phyloP scores from a whole-genome alignment of 2,888 invertebrate genomes.

The Drosophila paranaensis region DNA sequence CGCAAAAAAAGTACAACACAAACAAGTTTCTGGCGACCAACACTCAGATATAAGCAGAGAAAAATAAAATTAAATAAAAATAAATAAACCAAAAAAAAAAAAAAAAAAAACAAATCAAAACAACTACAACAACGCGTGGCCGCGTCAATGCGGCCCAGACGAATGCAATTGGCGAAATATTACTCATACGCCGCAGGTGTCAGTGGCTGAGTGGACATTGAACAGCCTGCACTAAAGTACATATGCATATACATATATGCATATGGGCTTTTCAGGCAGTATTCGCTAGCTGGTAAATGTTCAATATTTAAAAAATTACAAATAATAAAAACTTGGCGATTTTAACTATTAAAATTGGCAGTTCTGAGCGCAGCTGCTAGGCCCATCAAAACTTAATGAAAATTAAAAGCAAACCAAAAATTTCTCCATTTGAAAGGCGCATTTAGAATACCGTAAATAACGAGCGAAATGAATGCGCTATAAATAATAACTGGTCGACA shows the following conservation, averaged over 20 bases:
- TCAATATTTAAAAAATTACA: no score
- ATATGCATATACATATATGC: no score
- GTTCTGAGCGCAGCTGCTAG: no score
- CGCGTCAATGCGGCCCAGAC: constrained; percentile 34
- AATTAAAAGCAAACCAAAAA: no score
- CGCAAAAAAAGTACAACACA: neutral
- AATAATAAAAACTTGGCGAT: no score
- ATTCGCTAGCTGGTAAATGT: neutral
- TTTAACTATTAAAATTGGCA: no score
- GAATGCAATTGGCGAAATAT: constrained; percentile 28
- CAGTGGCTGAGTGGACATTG: constrained; percentile 10
- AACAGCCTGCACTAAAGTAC: neutral
- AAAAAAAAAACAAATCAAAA: neutral
- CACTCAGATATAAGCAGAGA: neutral
- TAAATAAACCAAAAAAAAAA: neutral
- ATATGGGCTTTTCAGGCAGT: no score
- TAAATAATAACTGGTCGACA: constrained; percentile 20
- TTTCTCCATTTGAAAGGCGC: neutral
- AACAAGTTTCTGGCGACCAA: constrained; percentile 40
- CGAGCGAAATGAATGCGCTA: neutral
- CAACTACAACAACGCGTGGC: constrained; percentile 2
- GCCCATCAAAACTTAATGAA: no score
- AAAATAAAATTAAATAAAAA: neutral
- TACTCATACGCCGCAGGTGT: constrained; percentile 47
- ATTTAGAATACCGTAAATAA: neutral